Percentiles rank a stretch among this genome's conserved stretches.
These are phyloP conservation scores for Acronicta psi DNA, from an alignment of 2,888 invertebrate species.

Conservation along the genomic window DNA sequence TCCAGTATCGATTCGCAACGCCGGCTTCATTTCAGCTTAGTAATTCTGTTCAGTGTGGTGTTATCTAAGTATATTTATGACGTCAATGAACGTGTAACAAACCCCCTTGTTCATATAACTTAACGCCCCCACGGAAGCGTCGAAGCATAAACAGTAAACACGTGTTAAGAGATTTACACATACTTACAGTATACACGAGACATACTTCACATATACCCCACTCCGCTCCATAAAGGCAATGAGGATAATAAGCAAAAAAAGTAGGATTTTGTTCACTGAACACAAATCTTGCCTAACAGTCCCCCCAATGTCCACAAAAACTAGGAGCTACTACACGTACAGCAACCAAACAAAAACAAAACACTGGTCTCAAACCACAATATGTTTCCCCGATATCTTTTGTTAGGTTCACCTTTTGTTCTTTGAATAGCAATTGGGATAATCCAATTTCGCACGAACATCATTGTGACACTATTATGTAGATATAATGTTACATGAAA, in stretches of 20 bases:
- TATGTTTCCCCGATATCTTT: constrained; percentile 66
- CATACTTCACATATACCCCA: constrained; percentile 35
- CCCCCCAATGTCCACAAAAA: constrained; percentile 64
- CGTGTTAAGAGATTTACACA: constrained; percentile 46
- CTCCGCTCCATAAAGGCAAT: constrained; percentile 55
- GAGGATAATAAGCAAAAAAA: constrained; percentile 57
- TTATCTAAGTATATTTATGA: constrained; percentile 7
- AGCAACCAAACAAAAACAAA: constrained; percentile 62
- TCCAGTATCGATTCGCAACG: too few species aligned
- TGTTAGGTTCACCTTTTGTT: constrained; percentile 64
- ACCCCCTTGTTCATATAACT: constrained; percentile 22
- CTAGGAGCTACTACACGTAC: constrained; percentile 56
- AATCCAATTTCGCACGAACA: constrained; percentile 60
- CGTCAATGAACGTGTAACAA: constrained; percentile 5
- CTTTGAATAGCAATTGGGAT: constrained; percentile 59
- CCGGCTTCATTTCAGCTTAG: background rate
- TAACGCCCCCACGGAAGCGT: constrained; percentile 36
- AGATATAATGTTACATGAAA: constrained; percentile 19
- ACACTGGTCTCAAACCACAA: constrained; percentile 65
- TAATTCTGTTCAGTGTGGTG: background rate
- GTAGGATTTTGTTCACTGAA: constrained; percentile 57
- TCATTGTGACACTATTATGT: constrained; percentile 44
- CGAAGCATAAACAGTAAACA: constrained; percentile 45
- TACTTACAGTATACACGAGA: too few species aligned
- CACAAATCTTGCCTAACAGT: constrained; percentile 69